Percentiles rank a stretch among this genome's conserved stretches.
Evolutionary conservation across 1,140 invertebrate species (phyloP).

Genomic region (Scaptomyza hsui): DNA sequence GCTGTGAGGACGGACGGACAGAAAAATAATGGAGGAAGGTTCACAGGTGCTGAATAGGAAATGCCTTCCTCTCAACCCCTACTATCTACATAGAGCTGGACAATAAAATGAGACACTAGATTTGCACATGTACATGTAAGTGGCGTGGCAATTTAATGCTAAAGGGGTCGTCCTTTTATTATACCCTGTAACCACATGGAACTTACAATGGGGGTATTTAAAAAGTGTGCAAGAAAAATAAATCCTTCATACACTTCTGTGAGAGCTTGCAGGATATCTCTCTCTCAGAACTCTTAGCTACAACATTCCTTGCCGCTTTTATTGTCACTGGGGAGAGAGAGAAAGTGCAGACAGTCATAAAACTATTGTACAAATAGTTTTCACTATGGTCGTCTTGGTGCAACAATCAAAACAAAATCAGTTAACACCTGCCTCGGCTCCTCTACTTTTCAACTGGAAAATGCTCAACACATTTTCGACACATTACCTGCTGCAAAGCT

Average conservation of each 20-base stretch:
- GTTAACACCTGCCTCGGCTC: conserved; percentile 10
- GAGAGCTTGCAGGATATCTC: background rate
- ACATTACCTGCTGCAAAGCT: background rate
- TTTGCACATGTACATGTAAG: conserved; percentile 40
- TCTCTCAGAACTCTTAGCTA: too few relatives aligned
- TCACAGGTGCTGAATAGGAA: background rate
- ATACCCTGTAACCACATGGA: background rate
- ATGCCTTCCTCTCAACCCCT: background rate
- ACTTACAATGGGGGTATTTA: background rate
- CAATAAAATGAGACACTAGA: conserved; percentile 37
- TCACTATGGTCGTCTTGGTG: background rate
- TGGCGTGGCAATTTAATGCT: conserved; percentile 25
- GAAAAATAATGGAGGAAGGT: background rate
- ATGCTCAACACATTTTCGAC: conserved; percentile 13
- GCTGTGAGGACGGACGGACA: background rate
- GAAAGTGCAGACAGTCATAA: conserved; percentile 10
- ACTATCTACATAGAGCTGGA: conserved; percentile 8
- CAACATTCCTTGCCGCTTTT: background rate
- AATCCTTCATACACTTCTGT: too few relatives aligned
- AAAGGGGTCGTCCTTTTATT: background rate
- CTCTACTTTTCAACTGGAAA: background rate
- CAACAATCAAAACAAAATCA: conserved; percentile 35
- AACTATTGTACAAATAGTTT: conserved; percentile 29
- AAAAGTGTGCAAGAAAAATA: too few relatives aligned
- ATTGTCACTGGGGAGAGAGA: background rate